These are phyloP conservation scores for Micromys minutus DNA, from an alignment of 2,113 vertebrate species.

Conservation along the genomic window DNA sequence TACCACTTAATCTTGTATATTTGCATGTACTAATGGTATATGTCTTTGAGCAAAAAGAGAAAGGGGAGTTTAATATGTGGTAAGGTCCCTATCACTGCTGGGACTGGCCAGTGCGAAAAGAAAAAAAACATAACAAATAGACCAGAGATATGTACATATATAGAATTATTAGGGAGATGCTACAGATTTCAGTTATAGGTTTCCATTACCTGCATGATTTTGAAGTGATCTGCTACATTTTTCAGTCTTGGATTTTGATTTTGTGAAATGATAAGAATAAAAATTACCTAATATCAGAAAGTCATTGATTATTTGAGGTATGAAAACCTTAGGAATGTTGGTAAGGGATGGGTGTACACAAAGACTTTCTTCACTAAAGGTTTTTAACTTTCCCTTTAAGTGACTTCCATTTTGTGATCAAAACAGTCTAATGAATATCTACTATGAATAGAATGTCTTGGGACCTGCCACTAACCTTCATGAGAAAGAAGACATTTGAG, in stretches of 20 bases:
- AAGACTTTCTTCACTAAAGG: background rate
- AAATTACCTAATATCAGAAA: background rate
- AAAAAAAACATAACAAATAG: background rate
- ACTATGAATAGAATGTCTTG: background rate
- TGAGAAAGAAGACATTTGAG: background rate
- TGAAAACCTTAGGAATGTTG: background rate
- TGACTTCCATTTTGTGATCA: slow-evolving; percentile 25
- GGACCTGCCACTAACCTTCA: background rate
- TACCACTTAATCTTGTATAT: background rate
- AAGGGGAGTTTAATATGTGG: background rate
- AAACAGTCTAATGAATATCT: slow-evolving; percentile 3
- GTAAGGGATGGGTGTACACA: background rate
- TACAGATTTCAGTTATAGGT: background rate
- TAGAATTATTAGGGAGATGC: background rate
- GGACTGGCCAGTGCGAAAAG: background rate
- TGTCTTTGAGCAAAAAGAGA: background rate
- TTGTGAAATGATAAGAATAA: background rate
- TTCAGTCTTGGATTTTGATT: background rate
- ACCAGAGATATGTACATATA: background rate
- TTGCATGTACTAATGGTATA: background rate
- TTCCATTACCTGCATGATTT: background rate
- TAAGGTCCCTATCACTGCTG: background rate
- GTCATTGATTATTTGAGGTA: background rate
- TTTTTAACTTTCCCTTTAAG: slow-evolving; percentile 23
- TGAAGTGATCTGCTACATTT: background rate